Base-by-base conservation (phyloP, 2,888 invertebrate genomes). In the Ypsolopha sequella region DNA sequence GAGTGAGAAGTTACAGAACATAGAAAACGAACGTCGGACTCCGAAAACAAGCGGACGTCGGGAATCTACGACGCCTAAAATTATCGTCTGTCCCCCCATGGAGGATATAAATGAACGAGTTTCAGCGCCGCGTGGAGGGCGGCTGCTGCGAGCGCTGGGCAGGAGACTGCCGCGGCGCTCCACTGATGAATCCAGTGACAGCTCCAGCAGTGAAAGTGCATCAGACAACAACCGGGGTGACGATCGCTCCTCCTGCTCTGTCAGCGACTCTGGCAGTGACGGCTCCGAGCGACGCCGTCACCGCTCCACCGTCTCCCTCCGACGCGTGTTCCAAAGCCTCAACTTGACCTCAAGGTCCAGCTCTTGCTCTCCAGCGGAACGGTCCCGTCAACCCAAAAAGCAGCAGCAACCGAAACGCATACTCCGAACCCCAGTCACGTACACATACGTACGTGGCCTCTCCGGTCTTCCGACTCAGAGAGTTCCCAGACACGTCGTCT, bases 381-480 rank as follows among this genome's bases (percentile, higher is more conserved):
- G 80, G 7, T 67, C 77, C 41, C 71, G 85, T 8, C 76, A 71
- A 53, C 76, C 80, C 10, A 89, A 89, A 65, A 91, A 91, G 60
- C 91, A 90, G 64, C 76, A 82, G 39, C 89, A 90, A 53, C 93
- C 93, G 1, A 93, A 93, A 68, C 89, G 92, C 60, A 95, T 95
- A 56, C 85, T 95, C 7, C 88, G 95, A 41, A 89, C 93, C 50
- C 95, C 95, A 1, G 91, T 94, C 9, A 89, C 91, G 0, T 94
- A 95, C 73, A 93, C 93, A 7, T 95, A 95, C 73, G 91, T 93
- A 1, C 91, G 91, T 57, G 95, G 95, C 46, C 88, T 94, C 57
- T 94, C 94, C 7, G 95, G 95, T 8, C 78, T 95, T 51, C 94
- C 95, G 7, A 95, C 94, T 0, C 94, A 94, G 69, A 88, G 95